phyloP scores from a whole-genome alignment of 2,888 invertebrate genomes.

The Aleiodes testaceus region DNA sequence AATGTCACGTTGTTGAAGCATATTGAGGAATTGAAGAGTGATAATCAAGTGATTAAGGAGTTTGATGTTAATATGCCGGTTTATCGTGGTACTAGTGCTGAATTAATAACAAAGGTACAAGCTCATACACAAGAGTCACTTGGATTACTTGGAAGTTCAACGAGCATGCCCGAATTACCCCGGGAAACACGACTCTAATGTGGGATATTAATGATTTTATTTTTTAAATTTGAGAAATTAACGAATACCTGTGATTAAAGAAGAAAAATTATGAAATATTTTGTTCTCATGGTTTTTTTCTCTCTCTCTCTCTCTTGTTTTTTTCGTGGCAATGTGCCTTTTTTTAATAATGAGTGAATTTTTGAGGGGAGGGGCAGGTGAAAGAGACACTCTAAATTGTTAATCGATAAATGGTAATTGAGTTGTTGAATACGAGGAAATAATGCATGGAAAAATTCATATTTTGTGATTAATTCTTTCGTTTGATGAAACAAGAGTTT shows the following conservation, averaged over 20 bases:
- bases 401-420: neutral
- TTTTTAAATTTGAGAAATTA: neutral
- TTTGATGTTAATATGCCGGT: conserved; percentile 69
- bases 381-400: neutral
- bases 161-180: conserved; percentile 68
- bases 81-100: conserved; percentile 75
- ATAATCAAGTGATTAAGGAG: conserved; percentile 54
- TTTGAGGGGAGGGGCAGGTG: neutral
- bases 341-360: neutral
- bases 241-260: conserved; percentile 19
- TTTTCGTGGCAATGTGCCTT: conserved; percentile 20
- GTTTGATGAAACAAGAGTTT: neutral
- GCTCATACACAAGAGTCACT: conserved; percentile 58
- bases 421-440: conserved; percentile 5
- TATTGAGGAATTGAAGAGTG: conserved; percentile 58
- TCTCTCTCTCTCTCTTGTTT: too few relatives aligned
- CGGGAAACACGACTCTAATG: conserved; percentile 64
- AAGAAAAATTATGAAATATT: neutral
- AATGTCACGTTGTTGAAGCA: conserved; percentile 52
- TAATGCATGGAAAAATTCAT: neutral
- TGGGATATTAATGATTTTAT: conserved; percentile 33
- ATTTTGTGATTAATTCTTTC: neutral
- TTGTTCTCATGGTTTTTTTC: too few relatives aligned
- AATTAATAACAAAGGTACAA: conserved; percentile 71
- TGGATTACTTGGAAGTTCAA: conserved; percentile 64